Conservation (phyloP, 2,113 vertebrate species). For the Philantomba maxwellii region DNA sequence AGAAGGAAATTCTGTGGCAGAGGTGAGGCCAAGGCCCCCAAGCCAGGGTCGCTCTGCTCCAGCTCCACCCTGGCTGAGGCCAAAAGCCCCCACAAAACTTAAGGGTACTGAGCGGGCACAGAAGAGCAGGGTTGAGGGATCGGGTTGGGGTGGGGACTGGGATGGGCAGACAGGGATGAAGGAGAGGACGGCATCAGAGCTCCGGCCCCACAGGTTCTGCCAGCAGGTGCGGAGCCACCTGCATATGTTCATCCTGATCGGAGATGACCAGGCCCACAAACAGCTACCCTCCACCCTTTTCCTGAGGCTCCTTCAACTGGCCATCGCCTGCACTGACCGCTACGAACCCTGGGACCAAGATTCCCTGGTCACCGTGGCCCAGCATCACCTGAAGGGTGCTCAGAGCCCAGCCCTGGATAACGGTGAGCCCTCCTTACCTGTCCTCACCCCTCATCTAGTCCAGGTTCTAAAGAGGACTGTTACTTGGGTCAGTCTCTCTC, state of each 20-base stretch:
- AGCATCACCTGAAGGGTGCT: conserved; percentile 64
- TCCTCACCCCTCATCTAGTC: not conserved
- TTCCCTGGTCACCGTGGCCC: conserved; percentile 75
- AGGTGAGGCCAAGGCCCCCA: conserved; percentile 74
- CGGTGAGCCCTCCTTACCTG: not conserved
- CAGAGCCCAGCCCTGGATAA: not conserved
- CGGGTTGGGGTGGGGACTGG: not conserved
- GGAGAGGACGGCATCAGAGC: not conserved
- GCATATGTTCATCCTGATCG: conserved; percentile 85
- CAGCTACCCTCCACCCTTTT: conserved; percentile 41
- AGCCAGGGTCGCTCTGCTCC: not conserved
- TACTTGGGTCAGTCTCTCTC: not conserved
- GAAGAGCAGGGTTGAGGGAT: not conserved
- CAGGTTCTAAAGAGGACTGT: not conserved
- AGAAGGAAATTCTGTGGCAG: conserved; percentile 72
- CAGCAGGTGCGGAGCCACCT: conserved; percentile 78
- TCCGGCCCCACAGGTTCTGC: conserved; percentile 62
- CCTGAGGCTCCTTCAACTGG: conserved; percentile 70
- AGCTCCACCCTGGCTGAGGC: not conserved
- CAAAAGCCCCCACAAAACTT: not conserved
- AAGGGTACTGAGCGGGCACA: not conserved
- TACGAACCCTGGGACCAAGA: conserved; percentile 82
- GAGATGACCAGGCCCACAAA: conserved; percentile 23
- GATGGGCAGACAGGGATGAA: not conserved
- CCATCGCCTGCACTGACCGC: conserved; percentile 78